phyloP scores from a whole-genome alignment of 2,113 vertebrate genomes.

The Bos indicus region DNA sequence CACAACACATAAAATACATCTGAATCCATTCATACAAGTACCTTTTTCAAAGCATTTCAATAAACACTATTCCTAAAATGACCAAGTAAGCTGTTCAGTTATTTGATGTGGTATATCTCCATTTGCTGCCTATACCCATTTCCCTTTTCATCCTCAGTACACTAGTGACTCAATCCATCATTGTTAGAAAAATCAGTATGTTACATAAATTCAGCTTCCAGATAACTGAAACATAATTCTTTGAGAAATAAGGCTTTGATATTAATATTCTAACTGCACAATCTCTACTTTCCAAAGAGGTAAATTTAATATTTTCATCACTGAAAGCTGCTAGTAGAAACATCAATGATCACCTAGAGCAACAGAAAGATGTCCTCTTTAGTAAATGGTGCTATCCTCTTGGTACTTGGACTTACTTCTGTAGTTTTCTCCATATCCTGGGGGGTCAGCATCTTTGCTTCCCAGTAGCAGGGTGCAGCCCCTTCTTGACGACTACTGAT shows the following conservation, averaged over 20 bases:
- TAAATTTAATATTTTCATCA: conserved; percentile 6
- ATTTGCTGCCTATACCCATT: background rate
- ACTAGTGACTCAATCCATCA: background rate
- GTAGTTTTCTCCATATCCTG: background rate
- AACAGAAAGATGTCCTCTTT: background rate
- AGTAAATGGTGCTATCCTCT: background rate
- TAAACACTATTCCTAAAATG: background rate
- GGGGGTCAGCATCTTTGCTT: background rate
- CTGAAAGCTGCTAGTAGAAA: background rate
- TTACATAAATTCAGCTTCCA: background rate
- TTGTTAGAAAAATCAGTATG: background rate
- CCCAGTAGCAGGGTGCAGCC: background rate
- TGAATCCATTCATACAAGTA: background rate
- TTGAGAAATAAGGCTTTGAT: background rate
- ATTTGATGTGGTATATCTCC: background rate
- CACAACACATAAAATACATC: background rate
- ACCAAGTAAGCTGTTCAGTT: background rate
- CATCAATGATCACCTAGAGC: background rate
- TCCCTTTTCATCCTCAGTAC: background rate
- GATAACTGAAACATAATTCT: background rate
- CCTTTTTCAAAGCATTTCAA: background rate
- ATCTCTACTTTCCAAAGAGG: background rate
- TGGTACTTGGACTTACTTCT: background rate
- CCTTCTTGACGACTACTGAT: background rate
- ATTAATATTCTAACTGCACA: background rate